Evolutionary conservation across 64 coral and sea anemone species (phyloP), one percentile per base, ranked within the genome.

Genomic region (Acropora tenuis): DNA sequence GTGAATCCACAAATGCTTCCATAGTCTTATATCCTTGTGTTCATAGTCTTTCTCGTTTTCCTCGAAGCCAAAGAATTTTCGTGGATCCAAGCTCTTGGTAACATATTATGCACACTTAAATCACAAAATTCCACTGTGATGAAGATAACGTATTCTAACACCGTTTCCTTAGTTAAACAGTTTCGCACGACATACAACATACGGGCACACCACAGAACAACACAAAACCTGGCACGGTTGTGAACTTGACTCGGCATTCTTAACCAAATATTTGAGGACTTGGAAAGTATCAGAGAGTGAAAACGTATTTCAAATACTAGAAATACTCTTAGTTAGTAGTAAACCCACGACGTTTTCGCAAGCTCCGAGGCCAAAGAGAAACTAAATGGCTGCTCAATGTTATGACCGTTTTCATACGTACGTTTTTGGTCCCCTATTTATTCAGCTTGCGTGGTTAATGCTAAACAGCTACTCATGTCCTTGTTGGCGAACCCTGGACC

Each of bases 201-300:
- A 63, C 11, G 10, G 11, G 16, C 60, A 63, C 60, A 63, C 2
- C 2, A 63, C 60, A 12, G 49, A 42, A 68, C 41, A 47, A 46
- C 80, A 72, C 65, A 85, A 85, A 85, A 71, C 82, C 82, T 85
- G 82, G 82, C 82, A 61, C 12, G 17, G 4, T 5, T 10, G 0
- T 18, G 18, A 48, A n/a, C 1, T 75, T 75, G 45, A 78, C 49
- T 78, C 3, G 0, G 5, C 10, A 55, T 55, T 30, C 30, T 55
- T 7, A 55, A 55, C 52, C 52, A 55, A 55, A 63, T 15, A 16
- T 63, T 30, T 30, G 30, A 30, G 30, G 30, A n/a, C n/a, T n/a
- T n/a, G n/a, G n/a, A 30, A 30, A 30, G 30, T 30, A 30, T 30
- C 30, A 30, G 0, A 30, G 30, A 30, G 30, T 0, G 30, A 30